A percentile compares a stretch with the other conserved stretches of the same genome.
Evolutionary conservation across 2,888 invertebrate genomes (phyloP).

Genomic region (Pterostichus niger): DNA sequence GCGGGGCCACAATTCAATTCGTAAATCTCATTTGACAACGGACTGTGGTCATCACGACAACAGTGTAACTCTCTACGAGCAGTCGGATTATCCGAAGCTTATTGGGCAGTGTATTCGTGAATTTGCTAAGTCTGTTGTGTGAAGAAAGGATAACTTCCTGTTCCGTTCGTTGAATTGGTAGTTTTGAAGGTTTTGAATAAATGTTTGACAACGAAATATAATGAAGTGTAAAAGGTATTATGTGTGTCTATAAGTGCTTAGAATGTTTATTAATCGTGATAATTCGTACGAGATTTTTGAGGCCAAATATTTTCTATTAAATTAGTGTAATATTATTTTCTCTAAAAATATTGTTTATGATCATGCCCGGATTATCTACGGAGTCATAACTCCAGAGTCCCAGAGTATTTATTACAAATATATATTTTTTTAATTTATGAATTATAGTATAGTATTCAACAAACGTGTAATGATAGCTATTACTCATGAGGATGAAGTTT

Average conservation of each 20-base stretch:
- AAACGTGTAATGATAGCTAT: no score
- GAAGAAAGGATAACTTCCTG: conserved; percentile 43
- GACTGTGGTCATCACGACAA: conserved; percentile 18
- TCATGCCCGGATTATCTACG: no score
- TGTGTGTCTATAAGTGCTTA: background rate
- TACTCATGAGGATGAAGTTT: no score
- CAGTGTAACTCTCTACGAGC: conserved; percentile 22
- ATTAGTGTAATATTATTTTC: no score
- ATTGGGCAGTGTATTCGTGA: background rate
- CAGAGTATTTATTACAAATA: no score
- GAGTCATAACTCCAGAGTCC: no score
- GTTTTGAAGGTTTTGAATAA: conserved; percentile 21
- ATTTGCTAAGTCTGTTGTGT: conserved; percentile 32
- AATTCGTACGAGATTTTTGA: no score
- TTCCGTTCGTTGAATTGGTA: conserved; percentile 36
- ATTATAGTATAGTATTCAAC: no score
- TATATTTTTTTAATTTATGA: no score
- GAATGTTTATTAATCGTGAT: no score
- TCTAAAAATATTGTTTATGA: no score
- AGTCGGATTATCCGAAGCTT: conserved; percentile 38
- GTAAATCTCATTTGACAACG: conserved; percentile 27
- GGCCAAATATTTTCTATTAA: no score
- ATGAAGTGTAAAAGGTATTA: conserved; percentile 12
- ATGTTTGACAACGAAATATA: conserved; percentile 43
- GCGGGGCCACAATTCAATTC: conserved; percentile 9